Conservation (phyloP, 1,140 invertebrate species). For the Aphaenogaster floridana region DNA sequence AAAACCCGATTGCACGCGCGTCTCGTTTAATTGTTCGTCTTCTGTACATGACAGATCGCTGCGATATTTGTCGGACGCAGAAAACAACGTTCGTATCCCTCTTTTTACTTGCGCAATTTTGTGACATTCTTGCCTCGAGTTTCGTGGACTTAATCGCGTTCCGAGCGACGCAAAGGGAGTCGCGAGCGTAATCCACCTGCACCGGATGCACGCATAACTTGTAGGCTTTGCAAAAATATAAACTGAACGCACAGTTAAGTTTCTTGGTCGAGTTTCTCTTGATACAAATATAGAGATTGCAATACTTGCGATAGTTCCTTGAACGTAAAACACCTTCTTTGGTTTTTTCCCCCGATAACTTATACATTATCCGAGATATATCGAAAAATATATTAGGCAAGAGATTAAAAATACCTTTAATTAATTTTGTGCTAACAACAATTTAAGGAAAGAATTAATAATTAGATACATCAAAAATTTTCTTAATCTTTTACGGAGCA, state of each 20-base stretch:
- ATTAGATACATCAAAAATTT: background rate
- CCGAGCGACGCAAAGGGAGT: background rate
- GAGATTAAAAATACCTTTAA: background rate
- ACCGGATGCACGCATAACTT: background rate
- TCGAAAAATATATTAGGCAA: background rate
- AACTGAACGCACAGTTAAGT: background rate
- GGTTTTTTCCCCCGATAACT: background rate
- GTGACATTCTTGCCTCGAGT: background rate
- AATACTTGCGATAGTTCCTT: background rate
- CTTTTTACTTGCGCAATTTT: slow-evolving; percentile 21
- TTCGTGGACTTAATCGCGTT: background rate
- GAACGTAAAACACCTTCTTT: background rate
- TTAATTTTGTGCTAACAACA: background rate
- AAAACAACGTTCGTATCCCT: background rate
- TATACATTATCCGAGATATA: background rate
- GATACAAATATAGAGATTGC: background rate
- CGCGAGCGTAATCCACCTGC: background rate
- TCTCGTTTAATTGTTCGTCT: slow-evolving; percentile 19
- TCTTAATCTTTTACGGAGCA: background rate
- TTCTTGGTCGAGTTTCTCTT: background rate
- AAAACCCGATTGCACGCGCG: slow-evolving; percentile 16
- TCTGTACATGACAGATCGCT: slow-evolving; percentile 35
- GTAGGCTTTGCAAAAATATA: background rate
- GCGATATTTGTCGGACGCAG: slow-evolving; percentile 35
- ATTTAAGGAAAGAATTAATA: background rate